phyloP scores from a whole-genome alignment of 2,113 vertebrate species.

The Perca fluviatilis region DNA sequence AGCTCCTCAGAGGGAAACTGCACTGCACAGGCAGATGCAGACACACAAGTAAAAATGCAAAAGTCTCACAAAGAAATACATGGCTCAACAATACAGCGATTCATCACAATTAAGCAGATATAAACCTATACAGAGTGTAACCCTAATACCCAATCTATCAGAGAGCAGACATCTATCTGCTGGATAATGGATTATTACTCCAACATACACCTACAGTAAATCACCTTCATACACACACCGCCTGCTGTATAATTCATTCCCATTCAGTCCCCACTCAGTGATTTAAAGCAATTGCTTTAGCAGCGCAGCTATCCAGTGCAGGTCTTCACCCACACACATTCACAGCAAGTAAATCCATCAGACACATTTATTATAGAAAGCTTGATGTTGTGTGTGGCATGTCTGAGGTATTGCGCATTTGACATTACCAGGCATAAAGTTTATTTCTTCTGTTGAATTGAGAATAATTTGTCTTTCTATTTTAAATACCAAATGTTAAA shows the following conservation, averaged over 20 bases:
- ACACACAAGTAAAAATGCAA: slow-evolving; percentile 10
- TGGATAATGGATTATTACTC: slow-evolving; percentile 51
- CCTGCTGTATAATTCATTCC: slow-evolving; percentile 51
- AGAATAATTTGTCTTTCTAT: slow-evolving; percentile 6
- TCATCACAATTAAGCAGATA: slow-evolving; percentile 62
- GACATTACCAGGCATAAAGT: slow-evolving; percentile 1
- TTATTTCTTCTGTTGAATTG: slow-evolving; percentile 11
- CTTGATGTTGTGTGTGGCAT: slow-evolving; percentile 33
- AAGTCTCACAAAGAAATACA: slow-evolving; percentile 22
- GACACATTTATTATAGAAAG: slow-evolving; percentile 44
- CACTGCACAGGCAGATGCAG: slow-evolving; percentile 20
- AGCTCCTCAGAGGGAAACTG: slow-evolving; percentile 27
- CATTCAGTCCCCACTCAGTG: slow-evolving; percentile 37
- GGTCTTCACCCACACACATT: slow-evolving; percentile 58
- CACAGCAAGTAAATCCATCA: slow-evolving; percentile 67
- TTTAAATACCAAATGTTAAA: background rate
- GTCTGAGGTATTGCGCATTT: slow-evolving; percentile 7
- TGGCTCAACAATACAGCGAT: slow-evolving; percentile 33
- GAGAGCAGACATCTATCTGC: slow-evolving; percentile 38
- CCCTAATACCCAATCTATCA: slow-evolving; percentile 69
- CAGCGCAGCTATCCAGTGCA: slow-evolving; percentile 45
- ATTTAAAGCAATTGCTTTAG: slow-evolving; percentile 69
- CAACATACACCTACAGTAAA: slow-evolving; percentile 59
- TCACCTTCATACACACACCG: slow-evolving; percentile 30
- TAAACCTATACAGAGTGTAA: slow-evolving; percentile 61